Evolutionary conservation across 2,797 vertebrate genomes (phyloP).

Genomic region (Spea hammondii): DNA sequence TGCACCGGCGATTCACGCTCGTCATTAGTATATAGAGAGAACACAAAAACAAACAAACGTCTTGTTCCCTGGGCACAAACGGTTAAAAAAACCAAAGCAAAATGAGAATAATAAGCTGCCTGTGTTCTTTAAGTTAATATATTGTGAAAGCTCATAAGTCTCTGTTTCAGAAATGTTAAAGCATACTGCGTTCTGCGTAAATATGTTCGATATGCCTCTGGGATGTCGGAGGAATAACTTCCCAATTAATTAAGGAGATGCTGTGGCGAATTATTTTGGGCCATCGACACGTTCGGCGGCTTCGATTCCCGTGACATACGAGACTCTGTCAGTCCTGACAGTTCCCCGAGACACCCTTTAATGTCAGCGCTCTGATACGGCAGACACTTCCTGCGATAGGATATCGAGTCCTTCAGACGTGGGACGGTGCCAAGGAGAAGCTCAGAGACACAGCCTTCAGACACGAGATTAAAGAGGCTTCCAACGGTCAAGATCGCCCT

Average conservation of each 20-base stretch:
- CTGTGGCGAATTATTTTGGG: slow-evolving; percentile 26
- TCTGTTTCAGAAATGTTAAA: too few relatives aligned
- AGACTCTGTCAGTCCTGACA: slow-evolving; percentile 42
- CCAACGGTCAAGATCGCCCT: background rate
- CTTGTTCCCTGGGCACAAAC: too few relatives aligned
- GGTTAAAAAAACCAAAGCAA: too few relatives aligned
- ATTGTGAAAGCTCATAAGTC: too few relatives aligned
- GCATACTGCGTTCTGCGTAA: too few relatives aligned
- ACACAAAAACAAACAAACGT: background rate
- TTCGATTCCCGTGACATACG: slow-evolving; percentile 31
- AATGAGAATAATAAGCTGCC: too few relatives aligned
- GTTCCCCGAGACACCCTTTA: slow-evolving; percentile 45
- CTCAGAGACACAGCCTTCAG: slow-evolving; percentile 7
- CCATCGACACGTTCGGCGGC: slow-evolving; percentile 31
- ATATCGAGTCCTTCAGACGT: slow-evolving; percentile 47
- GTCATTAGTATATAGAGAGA: slow-evolving; percentile 17
- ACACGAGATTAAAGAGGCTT: slow-evolving; percentile 12
- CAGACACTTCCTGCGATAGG: slow-evolving; percentile 48
- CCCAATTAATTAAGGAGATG: slow-evolving; percentile 32
- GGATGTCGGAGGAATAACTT: background rate
- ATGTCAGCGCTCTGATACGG: slow-evolving; percentile 42
- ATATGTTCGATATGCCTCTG: too few relatives aligned
- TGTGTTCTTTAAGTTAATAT: too few relatives aligned
- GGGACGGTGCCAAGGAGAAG: slow-evolving; percentile 33
- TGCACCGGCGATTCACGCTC: slow-evolving; percentile 20